phyloP scores from a whole-genome alignment of 2,113 vertebrate genomes.

The Chaenocephalus aceratus region DNA sequence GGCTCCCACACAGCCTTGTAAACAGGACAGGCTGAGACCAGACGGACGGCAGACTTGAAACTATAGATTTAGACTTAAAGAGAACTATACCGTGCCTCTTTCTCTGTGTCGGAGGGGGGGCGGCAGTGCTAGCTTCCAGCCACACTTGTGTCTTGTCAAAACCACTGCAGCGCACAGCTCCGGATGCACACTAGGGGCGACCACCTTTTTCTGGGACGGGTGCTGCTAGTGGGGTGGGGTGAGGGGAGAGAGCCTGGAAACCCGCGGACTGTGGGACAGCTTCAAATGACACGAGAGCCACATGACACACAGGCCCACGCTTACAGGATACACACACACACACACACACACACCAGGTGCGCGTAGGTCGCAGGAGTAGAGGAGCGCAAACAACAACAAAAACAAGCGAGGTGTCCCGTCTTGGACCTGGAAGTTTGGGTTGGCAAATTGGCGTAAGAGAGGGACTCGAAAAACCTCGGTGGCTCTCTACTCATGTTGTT shows the following conservation, averaged over 20 bases:
- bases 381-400: slow-evolving; percentile 21
- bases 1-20: slow-evolving; percentile 41
- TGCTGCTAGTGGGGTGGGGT: slow-evolving; percentile 26
- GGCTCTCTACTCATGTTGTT: slow-evolving; percentile 81
- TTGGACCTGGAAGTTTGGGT: slow-evolving; percentile 66
- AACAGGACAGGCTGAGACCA: slow-evolving; percentile 56
- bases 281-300: slow-evolving; percentile 74
- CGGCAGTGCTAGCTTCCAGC: slow-evolving; percentile 60
- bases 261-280: slow-evolving; percentile 64
- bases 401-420: slow-evolving; percentile 57
- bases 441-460: slow-evolving; percentile 51
- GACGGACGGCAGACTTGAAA: slow-evolving; percentile 52
- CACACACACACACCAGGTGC: slow-evolving; percentile 29
- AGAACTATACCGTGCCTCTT: slow-evolving; percentile 65
- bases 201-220: slow-evolving; percentile 44
- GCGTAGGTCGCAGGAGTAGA: slow-evolving; percentile 20
- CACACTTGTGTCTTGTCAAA: slow-evolving; percentile 68
- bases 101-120: slow-evolving; percentile 47
- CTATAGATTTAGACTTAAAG: slow-evolving; percentile 54
- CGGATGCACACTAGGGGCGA: slow-evolving; percentile 45
- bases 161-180: slow-evolving; percentile 64
- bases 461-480: slow-evolving; percentile 58
- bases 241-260: slow-evolving; percentile 36
- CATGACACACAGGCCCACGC: slow-evolving; percentile 60
- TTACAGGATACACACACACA: slow-evolving; percentile 41